phyloP scores from a whole-genome alignment of 2,888 invertebrate species.

The Nycteola revayana region DNA sequence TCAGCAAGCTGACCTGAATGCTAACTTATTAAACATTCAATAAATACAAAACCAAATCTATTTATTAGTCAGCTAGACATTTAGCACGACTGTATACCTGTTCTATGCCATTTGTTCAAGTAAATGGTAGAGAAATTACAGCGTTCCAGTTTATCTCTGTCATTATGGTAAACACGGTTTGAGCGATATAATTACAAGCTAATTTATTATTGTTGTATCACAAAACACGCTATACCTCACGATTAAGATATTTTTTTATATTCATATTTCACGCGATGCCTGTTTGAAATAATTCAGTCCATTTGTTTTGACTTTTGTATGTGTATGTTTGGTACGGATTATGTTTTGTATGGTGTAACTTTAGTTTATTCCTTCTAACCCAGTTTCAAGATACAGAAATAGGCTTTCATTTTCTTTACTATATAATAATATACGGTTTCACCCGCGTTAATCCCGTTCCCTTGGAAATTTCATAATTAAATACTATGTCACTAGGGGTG shows the following conservation, averaged over 20 bases:
- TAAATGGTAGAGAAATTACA: conserved; percentile 35
- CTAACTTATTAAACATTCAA: too few relatives aligned
- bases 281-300: conserved; percentile 28
- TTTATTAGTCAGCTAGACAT: conserved; percentile 8
- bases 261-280: conserved; percentile 62
- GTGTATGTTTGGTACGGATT: too few relatives aligned
- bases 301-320: conserved; percentile 12
- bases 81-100: conserved; percentile 6
- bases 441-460: too few relatives aligned
- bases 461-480: too few relatives aligned
- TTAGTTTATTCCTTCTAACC: too few relatives aligned
- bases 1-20: too few relatives aligned
- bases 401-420: too few relatives aligned
- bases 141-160: conserved; percentile 59
- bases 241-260: conserved; percentile 77
- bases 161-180: conserved; percentile 70
- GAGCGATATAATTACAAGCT: conserved; percentile 66
- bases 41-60: too few relatives aligned
- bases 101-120: conserved; percentile 22
- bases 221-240: conserved; percentile 67
- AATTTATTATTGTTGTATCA: conserved; percentile 70
- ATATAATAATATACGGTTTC: too few relatives aligned
- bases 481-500: too few relatives aligned
- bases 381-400: too few relatives aligned
- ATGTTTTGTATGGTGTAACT: too few relatives aligned